Base-by-base conservation (phyloP, 2,888 invertebrate species). In the Dugesia japonica region DNA sequence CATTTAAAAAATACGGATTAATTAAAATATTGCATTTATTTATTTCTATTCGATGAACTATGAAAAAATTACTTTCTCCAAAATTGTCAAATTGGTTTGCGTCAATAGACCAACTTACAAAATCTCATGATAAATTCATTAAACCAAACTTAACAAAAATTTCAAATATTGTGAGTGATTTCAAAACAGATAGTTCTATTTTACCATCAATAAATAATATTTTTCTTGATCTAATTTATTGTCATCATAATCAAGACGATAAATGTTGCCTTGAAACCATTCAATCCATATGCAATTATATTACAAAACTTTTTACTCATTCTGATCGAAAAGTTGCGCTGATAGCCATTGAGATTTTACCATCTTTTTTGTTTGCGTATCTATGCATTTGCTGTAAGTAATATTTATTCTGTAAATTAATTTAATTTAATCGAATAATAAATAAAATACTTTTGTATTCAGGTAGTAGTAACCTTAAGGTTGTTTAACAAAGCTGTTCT, bases 191-290 rank as follows among this genome's bases (percentile, higher is more conserved):
- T n/a, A 56, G 23, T 56, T 56, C 56, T 4, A 56, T 56, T 56
- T 56, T 56, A 56, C 56, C 56, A 23, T 20, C 56, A 23, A 56
- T 56, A 20, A 56, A 56, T 56, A 56, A 56, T 23, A 56, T 56
- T 56, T 56, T 56, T 56, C n/a, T 56, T 4, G 56, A 56, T 56
- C 56, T 56, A 7, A 56, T 56, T 23, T 56, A 56, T 23, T 56
- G 56, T n/a, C 56, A 56, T 56, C 23, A 56, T 56, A 56, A 56
- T 56, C 56, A 56, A 23, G 56, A 56, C 17, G 56, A 56, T 56
- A 56, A 56, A 56, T 1, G 56, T 56, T 56, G 56, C 56, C 56
- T 56, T 56, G 56, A 56, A 23, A 56, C 56, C n/a, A 56, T 56
- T 56, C 56, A 56, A 56, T 56, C 56, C 4, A 56, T 56, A 20